phyloP scores from a whole-genome alignment of 2,113 vertebrate genomes.

The Scopus umbretta region DNA sequence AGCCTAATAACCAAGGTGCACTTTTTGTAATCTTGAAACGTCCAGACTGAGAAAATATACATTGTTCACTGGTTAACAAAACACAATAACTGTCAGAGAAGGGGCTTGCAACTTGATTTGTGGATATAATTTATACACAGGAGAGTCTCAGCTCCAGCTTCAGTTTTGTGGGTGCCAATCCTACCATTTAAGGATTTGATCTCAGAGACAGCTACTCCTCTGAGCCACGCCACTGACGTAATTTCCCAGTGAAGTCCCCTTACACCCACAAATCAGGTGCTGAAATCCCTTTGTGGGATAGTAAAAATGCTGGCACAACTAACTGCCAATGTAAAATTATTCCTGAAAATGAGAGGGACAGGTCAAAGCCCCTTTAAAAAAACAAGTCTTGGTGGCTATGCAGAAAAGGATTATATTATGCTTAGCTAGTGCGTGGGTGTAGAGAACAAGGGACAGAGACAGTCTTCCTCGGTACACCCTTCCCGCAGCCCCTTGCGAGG shows the following conservation, averaged over 20 bases:
- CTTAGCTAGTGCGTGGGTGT: conserved; percentile 56
- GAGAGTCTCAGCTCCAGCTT: conserved; percentile 3
- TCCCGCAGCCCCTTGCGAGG: neutral
- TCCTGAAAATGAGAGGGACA: conserved; percentile 54
- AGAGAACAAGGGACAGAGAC: conserved; percentile 47
- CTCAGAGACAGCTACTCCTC: neutral
- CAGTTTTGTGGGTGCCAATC: conserved; percentile 50
- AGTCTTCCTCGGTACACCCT: neutral
- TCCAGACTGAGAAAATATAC: neutral
- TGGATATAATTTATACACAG: neutral
- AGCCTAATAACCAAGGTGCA: conserved; percentile 25
- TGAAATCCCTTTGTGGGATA: conserved; percentile 41
- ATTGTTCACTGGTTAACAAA: conserved; percentile 48
- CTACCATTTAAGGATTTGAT: conserved; percentile 51
- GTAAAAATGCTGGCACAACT: conserved; percentile 52
- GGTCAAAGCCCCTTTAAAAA: conserved; percentile 39
- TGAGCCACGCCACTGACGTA: neutral
- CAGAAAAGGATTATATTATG: conserved; percentile 47
- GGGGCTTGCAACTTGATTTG: conserved; percentile 13
- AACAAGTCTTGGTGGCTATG: conserved; percentile 35
- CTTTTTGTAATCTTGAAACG: neutral
- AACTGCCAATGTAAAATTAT: conserved; percentile 34
- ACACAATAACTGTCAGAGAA: conserved; percentile 31
- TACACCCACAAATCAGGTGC: conserved; percentile 61
- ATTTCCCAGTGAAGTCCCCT: conserved; percentile 52